Evolutionary conservation across 2,113 vertebrate species (phyloP).

Genomic region (Saguinus midas): DNA sequence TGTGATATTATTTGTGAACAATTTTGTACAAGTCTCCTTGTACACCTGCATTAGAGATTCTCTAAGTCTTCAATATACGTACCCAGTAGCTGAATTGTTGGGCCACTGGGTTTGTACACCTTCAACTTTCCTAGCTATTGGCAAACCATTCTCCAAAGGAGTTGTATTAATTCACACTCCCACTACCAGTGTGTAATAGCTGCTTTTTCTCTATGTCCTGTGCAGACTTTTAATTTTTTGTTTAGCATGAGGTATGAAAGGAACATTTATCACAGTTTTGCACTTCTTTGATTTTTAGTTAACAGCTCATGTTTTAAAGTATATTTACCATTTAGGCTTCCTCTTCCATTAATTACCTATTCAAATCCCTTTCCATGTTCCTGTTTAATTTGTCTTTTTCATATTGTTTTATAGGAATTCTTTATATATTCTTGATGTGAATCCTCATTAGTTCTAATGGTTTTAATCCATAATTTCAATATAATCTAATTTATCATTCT

Average conservation of each 20-base stretch:
- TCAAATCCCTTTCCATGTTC: background rate
- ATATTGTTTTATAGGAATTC: background rate
- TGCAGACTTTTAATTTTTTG: background rate
- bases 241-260: background rate
- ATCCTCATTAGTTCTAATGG: background rate
- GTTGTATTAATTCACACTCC: background rate
- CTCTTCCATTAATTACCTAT: background rate
- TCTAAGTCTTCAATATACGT: background rate
- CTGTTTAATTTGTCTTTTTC: constrained; percentile 4
- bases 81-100: background rate
- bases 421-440: background rate
- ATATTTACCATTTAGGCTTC: background rate
- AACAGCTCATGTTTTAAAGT: background rate
- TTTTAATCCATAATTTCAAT: background rate
- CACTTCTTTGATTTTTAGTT: constrained; percentile 13
- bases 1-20: background rate
- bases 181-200: background rate
- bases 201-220: background rate
- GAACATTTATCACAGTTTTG: background rate
- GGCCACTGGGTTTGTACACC: background rate
- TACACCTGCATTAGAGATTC: background rate
- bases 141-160: background rate
- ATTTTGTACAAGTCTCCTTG: background rate
- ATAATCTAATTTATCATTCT: background rate
- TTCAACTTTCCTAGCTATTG: background rate